Conservation (phyloP, 1,140 invertebrate genomes). For the Drosophila pruinosa region DNA sequence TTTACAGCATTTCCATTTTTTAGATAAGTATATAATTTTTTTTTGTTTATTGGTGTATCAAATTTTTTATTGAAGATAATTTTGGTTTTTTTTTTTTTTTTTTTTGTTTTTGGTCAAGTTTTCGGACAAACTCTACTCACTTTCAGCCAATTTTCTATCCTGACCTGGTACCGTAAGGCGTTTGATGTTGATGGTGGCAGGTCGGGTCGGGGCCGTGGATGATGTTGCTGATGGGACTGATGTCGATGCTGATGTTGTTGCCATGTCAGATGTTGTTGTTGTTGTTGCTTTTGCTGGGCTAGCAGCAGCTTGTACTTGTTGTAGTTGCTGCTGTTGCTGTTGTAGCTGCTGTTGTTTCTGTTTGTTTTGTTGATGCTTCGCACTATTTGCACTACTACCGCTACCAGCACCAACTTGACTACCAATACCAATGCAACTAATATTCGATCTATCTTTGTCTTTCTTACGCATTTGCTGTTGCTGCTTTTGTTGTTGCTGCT, state of each 20-base stretch:
- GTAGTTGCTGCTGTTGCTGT: constrained; percentile 37
- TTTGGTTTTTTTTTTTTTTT: constrained; percentile 35
- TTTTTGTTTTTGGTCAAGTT: constrained; percentile 55
- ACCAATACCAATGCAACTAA: constrained; percentile 68
- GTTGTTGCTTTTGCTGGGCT: constrained; percentile 27
- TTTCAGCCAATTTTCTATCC: constrained; percentile 82
- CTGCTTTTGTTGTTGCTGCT: constrained; percentile 40
- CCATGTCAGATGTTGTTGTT: constrained; percentile 21
- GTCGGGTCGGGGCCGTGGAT: constrained; percentile 52
- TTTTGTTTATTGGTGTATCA: constrained; percentile 41
- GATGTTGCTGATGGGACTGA: constrained; percentile 34
- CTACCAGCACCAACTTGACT: constrained; percentile 71
- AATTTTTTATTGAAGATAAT: constrained; percentile 55
- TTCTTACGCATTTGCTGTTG: constrained; percentile 75
- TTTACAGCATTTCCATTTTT: constrained; percentile 76
- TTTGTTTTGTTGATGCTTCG: constrained; percentile 76
- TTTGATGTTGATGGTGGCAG: constrained; percentile 76
- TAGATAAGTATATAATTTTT: constrained; percentile 37
- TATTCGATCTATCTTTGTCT: constrained; percentile 81
- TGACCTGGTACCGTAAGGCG: constrained; percentile 80
- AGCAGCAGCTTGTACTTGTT: constrained; percentile 26
- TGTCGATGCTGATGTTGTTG: constrained; percentile 36
- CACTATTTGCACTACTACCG: constrained; percentile 69
- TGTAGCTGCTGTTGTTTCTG: constrained; percentile 67
- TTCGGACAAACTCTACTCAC: constrained; percentile 80